Evolutionary conservation across 2,888 invertebrate genomes (phyloP).

Genomic region (Drosophila bunnanda): DNA sequence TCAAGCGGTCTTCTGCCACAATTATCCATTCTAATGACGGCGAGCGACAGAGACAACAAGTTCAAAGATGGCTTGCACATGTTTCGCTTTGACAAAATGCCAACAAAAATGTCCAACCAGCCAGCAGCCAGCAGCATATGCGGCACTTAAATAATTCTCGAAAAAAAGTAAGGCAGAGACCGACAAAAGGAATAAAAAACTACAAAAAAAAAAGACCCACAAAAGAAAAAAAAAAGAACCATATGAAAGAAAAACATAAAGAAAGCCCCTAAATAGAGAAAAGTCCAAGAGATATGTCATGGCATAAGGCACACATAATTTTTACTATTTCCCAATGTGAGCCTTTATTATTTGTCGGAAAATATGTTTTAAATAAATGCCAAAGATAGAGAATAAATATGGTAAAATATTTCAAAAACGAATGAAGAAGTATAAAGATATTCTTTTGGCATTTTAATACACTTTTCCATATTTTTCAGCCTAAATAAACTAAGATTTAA

Average conservation of each 20-base stretch:
- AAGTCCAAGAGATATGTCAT: conserved; percentile 21
- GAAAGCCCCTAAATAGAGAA: conserved; percentile 20
- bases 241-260: conserved; percentile 20
- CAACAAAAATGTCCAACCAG: conserved; percentile 54
- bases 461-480: neutral
- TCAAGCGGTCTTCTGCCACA: conserved; percentile 56
- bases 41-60: conserved; percentile 51
- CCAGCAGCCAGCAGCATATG: conserved; percentile 69
- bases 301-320: conserved; percentile 17
- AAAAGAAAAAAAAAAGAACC: conserved; percentile 12
- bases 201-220: conserved; percentile 38
- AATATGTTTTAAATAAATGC: conserved; percentile 66
- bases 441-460: neutral
- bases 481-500: too few relatives aligned
- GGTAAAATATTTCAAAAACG: neutral
- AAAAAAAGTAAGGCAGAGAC: conserved; percentile 29
- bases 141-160: conserved; percentile 55
- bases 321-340: conserved; percentile 59
- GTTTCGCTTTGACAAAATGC: conserved; percentile 76
- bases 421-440: neutral
- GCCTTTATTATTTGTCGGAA: conserved; percentile 65
- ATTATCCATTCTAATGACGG: conserved; percentile 81
- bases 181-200: conserved; percentile 13
- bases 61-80: conserved; percentile 73
- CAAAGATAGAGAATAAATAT: conserved; percentile 5